A percentile compares a stretch with the other conserved stretches of the same genome.
Evolutionary conservation across 2,113 vertebrate species (phyloP).

Genomic region (Greenwoodochromis staneri): DNA sequence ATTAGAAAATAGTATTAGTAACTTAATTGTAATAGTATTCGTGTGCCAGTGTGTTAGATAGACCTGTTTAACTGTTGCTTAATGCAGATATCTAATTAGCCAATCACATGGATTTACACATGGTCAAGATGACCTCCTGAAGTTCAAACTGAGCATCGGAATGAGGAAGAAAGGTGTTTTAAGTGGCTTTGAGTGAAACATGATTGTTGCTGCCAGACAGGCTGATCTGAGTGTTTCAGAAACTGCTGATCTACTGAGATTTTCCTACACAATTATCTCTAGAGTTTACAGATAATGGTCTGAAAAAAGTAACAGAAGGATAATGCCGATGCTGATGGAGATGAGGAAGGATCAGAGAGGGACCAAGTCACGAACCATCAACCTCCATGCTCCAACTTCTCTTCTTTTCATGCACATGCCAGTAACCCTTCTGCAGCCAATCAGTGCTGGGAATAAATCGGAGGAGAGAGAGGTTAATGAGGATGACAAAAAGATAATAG

Average conservation of each 20-base stretch:
- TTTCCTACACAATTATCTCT: background rate
- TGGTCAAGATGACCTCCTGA: background rate
- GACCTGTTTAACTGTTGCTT: background rate
- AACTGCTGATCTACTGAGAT: background rate
- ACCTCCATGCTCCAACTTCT: background rate
- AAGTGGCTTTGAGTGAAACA: background rate
- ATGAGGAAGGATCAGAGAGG: background rate
- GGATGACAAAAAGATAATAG: background rate
- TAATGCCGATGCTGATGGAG: background rate
- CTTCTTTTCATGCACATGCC: background rate
- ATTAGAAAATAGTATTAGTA: background rate
- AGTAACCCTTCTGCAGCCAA: background rate
- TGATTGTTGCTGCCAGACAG: background rate
- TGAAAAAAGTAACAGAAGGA: background rate
- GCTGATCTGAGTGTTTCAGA: background rate
- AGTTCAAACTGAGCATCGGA: background rate
- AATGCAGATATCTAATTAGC: background rate
- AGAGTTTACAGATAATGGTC: background rate
- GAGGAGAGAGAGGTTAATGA: background rate
- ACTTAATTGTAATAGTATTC: background rate
- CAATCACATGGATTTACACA: background rate
- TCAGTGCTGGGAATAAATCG: background rate
- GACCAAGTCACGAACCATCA: background rate
- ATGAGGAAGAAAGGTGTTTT: background rate
- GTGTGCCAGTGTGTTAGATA: background rate